Evolutionary conservation across 2,113 vertebrate genomes (phyloP).

Genomic region (Brachirus orientalis): DNA sequence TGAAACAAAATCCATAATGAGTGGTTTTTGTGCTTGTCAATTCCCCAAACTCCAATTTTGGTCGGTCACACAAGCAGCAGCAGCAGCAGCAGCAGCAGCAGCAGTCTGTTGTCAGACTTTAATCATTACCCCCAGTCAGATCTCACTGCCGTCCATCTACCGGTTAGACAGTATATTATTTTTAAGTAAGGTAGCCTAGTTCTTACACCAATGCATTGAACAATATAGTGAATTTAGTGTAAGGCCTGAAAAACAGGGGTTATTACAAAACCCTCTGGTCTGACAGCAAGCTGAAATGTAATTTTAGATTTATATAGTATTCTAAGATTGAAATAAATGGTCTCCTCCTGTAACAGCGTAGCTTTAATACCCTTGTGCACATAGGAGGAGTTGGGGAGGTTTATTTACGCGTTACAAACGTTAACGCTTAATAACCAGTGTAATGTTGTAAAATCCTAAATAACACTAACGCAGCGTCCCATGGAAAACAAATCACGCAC

Average conservation of each 20-base stretch:
- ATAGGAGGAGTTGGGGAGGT: neutral
- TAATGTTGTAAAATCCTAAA: slow-evolving; percentile 15
- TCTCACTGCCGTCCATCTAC: slow-evolving; percentile 46
- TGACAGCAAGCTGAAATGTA: neutral
- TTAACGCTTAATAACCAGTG: slow-evolving; percentile 7
- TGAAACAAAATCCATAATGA: slow-evolving; percentile 62
- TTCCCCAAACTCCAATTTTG: slow-evolving; percentile 58
- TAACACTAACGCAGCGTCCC: slow-evolving; percentile 13
- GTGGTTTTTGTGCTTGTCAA: slow-evolving; percentile 65
- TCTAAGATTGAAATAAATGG: slow-evolving; percentile 14
- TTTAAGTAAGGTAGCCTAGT: neutral
- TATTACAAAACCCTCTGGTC: neutral
- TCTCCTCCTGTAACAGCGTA: neutral
- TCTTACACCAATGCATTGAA: neutral
- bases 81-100: slow-evolving; percentile 48
- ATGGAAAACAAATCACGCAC: slow-evolving; percentile 14
- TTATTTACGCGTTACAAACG: slow-evolving; percentile 9
- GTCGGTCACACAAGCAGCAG: slow-evolving; percentile 55
- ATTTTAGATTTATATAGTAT: neutral
- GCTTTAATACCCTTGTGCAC: neutral
- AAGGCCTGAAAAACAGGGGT: neutral
- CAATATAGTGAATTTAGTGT: neutral
- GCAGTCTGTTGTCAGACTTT: slow-evolving; percentile 54
- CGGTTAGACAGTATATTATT: slow-evolving; percentile 17
- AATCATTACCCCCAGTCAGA: slow-evolving; percentile 60